phyloP scores from a whole-genome alignment of 1,140 invertebrate genomes.

The Lineus longissimus region DNA sequence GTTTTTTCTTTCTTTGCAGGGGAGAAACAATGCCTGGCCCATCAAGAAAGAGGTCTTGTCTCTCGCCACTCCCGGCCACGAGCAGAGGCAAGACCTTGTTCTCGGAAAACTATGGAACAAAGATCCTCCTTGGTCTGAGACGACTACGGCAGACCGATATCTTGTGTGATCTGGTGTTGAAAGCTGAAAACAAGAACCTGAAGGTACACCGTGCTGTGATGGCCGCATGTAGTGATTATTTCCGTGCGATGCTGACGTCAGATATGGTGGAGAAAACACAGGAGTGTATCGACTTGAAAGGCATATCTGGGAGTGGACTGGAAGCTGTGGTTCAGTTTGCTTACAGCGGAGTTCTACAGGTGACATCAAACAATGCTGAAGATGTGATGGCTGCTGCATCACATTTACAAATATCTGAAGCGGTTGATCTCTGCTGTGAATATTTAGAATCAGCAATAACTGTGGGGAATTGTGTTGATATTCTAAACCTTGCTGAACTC shows the following conservation, averaged over 20 bases:
- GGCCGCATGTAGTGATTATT: slow-evolving; percentile 59
- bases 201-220: slow-evolving; percentile 44
- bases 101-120: slow-evolving; percentile 8
- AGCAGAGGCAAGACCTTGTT: slow-evolving; percentile 1
- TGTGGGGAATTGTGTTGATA: slow-evolving; percentile 47
- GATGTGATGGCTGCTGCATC: slow-evolving; percentile 47
- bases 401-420: slow-evolving; percentile 46
- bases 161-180: slow-evolving; percentile 15
- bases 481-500: slow-evolving; percentile 48
- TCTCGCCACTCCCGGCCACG: not conserved
- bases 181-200: slow-evolving; percentile 3
- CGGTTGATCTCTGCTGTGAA: slow-evolving; percentile 47
- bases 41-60: no score
- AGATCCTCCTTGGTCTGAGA: slow-evolving; percentile 10
- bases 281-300: slow-evolving; percentile 41
- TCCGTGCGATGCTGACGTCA: slow-evolving; percentile 59
- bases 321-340: slow-evolving; percentile 40
- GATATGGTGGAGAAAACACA: slow-evolving; percentile 45
- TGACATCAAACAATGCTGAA: slow-evolving; percentile 47
- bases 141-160: slow-evolving; percentile 7
- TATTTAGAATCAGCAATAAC: slow-evolving; percentile 45
- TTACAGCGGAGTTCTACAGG: slow-evolving; percentile 37
- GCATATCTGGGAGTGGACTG: slow-evolving; percentile 42
- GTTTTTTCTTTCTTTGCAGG: no score
- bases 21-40: no score